Base-by-base conservation (phyloP, 2,113 vertebrate genomes). In the Isurus oxyrinchus region DNA sequence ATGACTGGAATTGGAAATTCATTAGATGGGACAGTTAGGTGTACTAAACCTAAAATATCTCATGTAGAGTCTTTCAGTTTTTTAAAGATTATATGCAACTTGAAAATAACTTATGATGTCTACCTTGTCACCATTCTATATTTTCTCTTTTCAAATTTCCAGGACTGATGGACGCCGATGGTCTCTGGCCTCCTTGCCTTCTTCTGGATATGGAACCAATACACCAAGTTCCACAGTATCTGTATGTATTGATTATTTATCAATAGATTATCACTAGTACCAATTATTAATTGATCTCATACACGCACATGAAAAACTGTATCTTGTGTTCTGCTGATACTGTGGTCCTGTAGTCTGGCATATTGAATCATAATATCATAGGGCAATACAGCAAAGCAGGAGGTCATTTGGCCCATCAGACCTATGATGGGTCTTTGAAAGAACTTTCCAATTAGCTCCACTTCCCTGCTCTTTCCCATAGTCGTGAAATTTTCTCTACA, bases 171-270 rank as follows among this genome's bases (percentile, higher is more conserved):
- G 99, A 91, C 98, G 99, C 1, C 99, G 99, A 97, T 99, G 99
- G 99, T 99, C 99, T 97, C 98, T 99, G 97, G 99, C 99, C 96
- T 99, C 99, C 81, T 97, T 99, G 96, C 99, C 99, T 31, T 99
- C 99, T 0, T 99, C 99, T 72, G 99, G 99, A 31, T 99, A 99
- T 97, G 99, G 99, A 97, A 99, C 99, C 97, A 99, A 99, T 98
- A 99, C 99, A 94, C 99, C 99, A 97, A 99, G 99, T 97, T 99
- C 99, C 96, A 99, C 99, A 23, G 99, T 99, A 97, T 99, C 99
- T 96, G 99, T 99, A 98, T 98, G 98, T 98, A 97, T 84, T 96
- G 96, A 66, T 97, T 96, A 96, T 93, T 84, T 97, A 96, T 96
- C 79, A 96, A 96, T 96, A 96, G 96, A 96, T 25, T 96, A 97